These are phyloP conservation scores for Stenodera caucasica DNA, from an alignment of 2,888 invertebrate species.

Conservation along the genomic window DNA sequence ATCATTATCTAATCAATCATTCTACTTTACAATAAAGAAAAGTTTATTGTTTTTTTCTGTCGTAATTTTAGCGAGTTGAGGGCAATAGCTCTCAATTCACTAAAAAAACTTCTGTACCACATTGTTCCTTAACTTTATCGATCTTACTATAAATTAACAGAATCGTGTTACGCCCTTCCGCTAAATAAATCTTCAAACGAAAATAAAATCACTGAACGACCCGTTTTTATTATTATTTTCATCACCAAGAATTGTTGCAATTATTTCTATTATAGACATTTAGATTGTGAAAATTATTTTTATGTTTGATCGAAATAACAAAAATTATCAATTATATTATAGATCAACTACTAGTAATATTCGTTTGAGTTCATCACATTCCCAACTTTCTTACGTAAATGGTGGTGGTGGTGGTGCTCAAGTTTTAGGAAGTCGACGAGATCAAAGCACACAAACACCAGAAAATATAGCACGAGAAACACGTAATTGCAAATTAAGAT, in stretches of 20 bases:
- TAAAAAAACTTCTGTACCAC: neutral
- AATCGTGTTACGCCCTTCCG: conserved; percentile 3
- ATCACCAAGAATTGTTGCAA: neutral
- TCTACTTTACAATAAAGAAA: neutral
- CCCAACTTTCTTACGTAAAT: conserved; percentile 65
- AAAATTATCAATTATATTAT: conserved; percentile 4
- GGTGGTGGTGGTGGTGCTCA: conserved; percentile 43
- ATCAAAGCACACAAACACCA: conserved; percentile 74
- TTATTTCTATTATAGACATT: neutral
- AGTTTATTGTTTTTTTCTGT: neutral
- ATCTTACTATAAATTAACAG: conserved; percentile 3
- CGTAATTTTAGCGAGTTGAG: neutral
- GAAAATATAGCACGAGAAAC: conserved; percentile 72
- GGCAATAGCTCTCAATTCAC: no score
- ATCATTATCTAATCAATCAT: no score
- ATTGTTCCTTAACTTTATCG: conserved; percentile 2
- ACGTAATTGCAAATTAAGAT: conserved; percentile 61
- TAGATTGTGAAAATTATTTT: neutral
- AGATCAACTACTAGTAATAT: conserved; percentile 56
- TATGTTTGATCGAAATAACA: neutral
- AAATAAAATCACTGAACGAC: neutral
- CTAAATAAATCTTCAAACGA: conserved; percentile 6
- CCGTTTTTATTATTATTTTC: neutral
- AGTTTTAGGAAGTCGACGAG: conserved; percentile 55
- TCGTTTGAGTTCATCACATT: conserved; percentile 62